Percentiles rank a stretch among this genome's conserved stretches.
Evolutionary conservation across 1,140 invertebrate genomes (phyloP).

Genomic region (Elysia chlorotica): DNA sequence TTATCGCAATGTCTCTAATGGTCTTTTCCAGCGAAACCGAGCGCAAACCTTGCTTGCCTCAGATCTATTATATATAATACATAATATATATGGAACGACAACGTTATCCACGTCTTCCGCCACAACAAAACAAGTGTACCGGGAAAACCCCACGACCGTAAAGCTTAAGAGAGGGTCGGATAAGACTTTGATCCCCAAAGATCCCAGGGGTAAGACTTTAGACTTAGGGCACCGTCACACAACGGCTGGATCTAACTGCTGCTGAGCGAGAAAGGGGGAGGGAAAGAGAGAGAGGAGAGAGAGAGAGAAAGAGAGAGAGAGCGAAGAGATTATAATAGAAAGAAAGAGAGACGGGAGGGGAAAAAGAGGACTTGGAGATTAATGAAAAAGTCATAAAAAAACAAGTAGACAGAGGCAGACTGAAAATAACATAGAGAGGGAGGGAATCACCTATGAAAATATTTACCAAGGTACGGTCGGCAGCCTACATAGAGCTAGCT

Average conservation of each 20-base stretch:
- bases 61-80: too few relatives aligned
- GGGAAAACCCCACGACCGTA: slow-evolving; percentile 2
- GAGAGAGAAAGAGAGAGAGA: not conserved
- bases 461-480: too few relatives aligned
- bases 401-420: slow-evolving; percentile 1
- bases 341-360: not conserved
- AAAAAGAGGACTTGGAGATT: not conserved
- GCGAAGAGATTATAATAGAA: not conserved
- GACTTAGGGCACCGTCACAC: not conserved
- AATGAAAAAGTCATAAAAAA: not conserved
- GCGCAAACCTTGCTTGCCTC: too few relatives aligned
- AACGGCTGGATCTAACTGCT: not conserved
- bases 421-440: not conserved
- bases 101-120: slow-evolving; percentile 7
- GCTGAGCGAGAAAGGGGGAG: not conserved
- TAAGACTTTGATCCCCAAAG: not conserved
- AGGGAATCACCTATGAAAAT: not conserved
- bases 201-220: not conserved
- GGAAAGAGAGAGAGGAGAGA: not conserved
- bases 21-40: too few relatives aligned
- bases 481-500: too few relatives aligned
- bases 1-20: too few relatives aligned
- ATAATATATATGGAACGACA: too few relatives aligned
- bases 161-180: not conserved
- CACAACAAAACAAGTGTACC: slow-evolving; percentile 10